Base-by-base conservation (phyloP, 2,888 invertebrate genomes). In the Chorisops tibialis region DNA sequence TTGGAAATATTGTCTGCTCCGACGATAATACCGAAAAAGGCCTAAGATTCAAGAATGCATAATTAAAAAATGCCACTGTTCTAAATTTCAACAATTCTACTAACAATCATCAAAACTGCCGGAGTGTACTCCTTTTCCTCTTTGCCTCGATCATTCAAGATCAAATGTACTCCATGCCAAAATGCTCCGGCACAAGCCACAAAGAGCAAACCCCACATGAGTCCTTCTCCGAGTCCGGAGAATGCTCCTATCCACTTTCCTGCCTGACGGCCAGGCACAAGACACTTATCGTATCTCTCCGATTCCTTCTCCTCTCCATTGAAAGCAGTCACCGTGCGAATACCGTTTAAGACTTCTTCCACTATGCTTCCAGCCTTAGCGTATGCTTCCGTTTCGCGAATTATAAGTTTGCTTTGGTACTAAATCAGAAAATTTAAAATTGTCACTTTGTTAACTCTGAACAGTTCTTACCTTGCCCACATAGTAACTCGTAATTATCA, bases 371-470 rank as follows among this genome's bases (percentile, higher is more conserved):
- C n/a, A n/a, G n/a, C n/a, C n/a, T n/a, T n/a, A n/a, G n/a, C n/a
- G n/a, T n/a, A n/a, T n/a, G n/a, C n/a, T n/a, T n/a, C n/a, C n/a
- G n/a, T n/a, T n/a, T n/a, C n/a, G n/a, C n/a, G n/a, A n/a, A n/a
- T n/a, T n/a, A n/a, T n/a, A n/a, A n/a, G n/a, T n/a, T n/a, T n/a
- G n/a, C n/a, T n/a, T n/a, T n/a, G n/a, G n/a, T n/a, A n/a, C n/a
- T n/a, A n/a, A n/a, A n/a, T n/a, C n/a, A n/a, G n/a, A n/a, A n/a
- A 87, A 18, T 91, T 90, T 11, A 89, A 82, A 3, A 85, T 80
- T 7, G 89, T 87, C 19, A 93, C 83, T 48, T 93, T 75, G 93
- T 91, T 51, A 95, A 79, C 73, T 92, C 86, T 93, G 93, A 93
- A 49, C 93, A n/a, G n/a, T n/a, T n/a, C n/a, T n/a, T n/a, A n/a